Percentiles rank a stretch among this genome's conserved stretches.
phyloP scores from a whole-genome alignment of 2,113 vertebrate genomes.

The Bufo gargarizans region DNA sequence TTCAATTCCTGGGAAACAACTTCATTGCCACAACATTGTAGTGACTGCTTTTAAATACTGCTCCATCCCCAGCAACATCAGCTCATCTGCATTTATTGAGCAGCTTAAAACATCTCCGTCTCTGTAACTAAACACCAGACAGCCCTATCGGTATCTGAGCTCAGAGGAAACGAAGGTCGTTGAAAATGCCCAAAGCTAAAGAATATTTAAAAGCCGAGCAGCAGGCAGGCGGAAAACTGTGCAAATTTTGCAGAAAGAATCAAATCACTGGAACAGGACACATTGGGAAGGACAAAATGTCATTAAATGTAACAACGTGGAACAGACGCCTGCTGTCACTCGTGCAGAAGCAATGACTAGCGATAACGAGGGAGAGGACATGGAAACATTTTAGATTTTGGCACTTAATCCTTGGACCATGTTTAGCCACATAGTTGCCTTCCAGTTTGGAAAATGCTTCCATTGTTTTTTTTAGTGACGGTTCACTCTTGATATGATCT shows the following conservation, averaged over 20 bases:
- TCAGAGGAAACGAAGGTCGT: constrained; percentile 42
- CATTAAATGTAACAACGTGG: constrained; percentile 8
- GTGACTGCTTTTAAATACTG: not conserved
- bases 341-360: not conserved
- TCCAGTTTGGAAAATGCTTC: not conserved
- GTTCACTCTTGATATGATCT: not conserved
- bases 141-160: constrained; percentile 4
- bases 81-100: constrained; percentile 28
- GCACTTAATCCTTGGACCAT: not conserved
- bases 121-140: constrained; percentile 33
- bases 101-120: not conserved
- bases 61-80: not conserved
- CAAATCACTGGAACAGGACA: constrained; percentile 24
- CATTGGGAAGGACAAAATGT: constrained; percentile 21
- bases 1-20: not conserved
- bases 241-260: not conserved
- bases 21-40: not conserved
- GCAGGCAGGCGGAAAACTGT: constrained; percentile 22
- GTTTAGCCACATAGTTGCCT: not conserved
- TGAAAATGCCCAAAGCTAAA: constrained; percentile 24
- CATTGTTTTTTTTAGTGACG: not conserved
- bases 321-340: constrained; percentile 18
- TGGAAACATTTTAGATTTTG: not conserved
- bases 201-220: constrained; percentile 22
- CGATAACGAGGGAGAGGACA: not conserved